These are phyloP conservation scores for Calliopsis andreniformis DNA, from an alignment of 1,140 invertebrate genomes.

Conservation along the genomic window DNA sequence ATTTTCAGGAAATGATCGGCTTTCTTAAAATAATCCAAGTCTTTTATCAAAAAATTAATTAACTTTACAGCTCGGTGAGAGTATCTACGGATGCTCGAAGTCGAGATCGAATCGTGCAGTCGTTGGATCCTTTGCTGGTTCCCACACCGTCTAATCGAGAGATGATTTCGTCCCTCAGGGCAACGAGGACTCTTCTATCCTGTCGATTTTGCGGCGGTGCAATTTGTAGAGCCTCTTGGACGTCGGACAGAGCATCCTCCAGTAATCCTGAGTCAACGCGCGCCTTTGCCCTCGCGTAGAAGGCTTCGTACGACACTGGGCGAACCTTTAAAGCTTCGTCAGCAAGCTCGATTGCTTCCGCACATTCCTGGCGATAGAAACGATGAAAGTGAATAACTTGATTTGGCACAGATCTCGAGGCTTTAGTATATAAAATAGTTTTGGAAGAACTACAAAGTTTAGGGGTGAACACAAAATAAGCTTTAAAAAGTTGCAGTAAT, in stretches of 20 bases:
- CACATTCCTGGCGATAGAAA: conserved; percentile 84
- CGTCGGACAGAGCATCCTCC: conserved; percentile 85
- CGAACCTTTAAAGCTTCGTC: conserved; percentile 91
- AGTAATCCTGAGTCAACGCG: conserved; percentile 86
- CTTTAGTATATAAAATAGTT: too few species aligned
- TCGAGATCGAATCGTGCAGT: conserved; percentile 57
- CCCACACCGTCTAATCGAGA: conserved; percentile 74
- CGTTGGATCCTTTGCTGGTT: conserved; percentile 67
- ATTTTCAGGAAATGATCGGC: neutral
- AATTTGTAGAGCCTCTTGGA: conserved; percentile 86
- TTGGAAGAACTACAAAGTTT: too few species aligned
- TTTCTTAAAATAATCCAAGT: neutral
- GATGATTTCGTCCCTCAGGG: conserved; percentile 86
- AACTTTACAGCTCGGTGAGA: conserved; percentile 79
- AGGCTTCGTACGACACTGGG: conserved; percentile 94
- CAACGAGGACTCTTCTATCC: conserved; percentile 85
- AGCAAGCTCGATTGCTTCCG: conserved; percentile 93
- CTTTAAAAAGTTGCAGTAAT: too few species aligned
- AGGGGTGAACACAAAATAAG: too few species aligned
- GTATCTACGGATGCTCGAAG: conserved; percentile 81
- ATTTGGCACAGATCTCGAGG: too few species aligned
- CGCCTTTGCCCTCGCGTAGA: conserved; percentile 94
- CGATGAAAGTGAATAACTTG: too few species aligned
- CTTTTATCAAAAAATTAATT: neutral
- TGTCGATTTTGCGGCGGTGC: conserved; percentile 86